These are phyloP conservation scores for Eulemur rufifrons DNA, from an alignment of 2,113 vertebrate genomes.

Conservation along the genomic window DNA sequence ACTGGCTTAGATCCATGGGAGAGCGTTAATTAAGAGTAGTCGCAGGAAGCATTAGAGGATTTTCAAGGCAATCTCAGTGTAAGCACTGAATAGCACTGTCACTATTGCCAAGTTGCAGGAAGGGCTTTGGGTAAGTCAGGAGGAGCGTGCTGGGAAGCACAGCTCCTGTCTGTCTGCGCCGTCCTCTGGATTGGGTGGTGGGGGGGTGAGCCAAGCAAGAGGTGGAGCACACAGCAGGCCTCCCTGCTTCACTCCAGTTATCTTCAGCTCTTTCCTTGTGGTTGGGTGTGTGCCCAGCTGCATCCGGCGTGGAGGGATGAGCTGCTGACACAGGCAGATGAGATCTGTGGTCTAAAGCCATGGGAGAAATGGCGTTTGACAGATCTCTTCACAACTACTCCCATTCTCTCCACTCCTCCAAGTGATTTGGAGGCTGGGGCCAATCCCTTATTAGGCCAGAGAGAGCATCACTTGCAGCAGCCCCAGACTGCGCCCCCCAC, in stretches of 20 bases:
- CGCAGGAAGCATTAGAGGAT: conserved; percentile 17
- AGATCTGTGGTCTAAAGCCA: conserved; percentile 33
- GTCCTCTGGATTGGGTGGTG: not conserved
- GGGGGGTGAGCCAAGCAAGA: not conserved
- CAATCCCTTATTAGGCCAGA: not conserved
- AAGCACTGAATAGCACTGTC: not conserved
- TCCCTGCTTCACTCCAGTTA: not conserved
- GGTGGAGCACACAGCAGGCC: not conserved
- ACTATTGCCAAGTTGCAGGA: not conserved
- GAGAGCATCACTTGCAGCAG: not conserved
- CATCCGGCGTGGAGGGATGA: not conserved
- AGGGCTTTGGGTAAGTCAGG: not conserved
- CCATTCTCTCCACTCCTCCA: not conserved
- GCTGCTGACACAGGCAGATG: conserved; percentile 55
- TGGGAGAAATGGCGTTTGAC: not conserved
- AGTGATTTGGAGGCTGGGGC: not conserved
- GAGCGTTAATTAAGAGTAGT: conserved; percentile 27
- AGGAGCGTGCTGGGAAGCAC: not conserved
- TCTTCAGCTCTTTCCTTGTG: not conserved
- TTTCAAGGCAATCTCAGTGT: conserved; percentile 45
- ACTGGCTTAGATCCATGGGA: not conserved
- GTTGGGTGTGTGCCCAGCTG: not conserved
- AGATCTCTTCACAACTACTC: conserved; percentile 11
- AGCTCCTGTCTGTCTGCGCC: not conserved
- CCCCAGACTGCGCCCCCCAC: not conserved